phyloP scores from a whole-genome alignment of 2,888 invertebrate species.

The Syrista parreyssii region DNA sequence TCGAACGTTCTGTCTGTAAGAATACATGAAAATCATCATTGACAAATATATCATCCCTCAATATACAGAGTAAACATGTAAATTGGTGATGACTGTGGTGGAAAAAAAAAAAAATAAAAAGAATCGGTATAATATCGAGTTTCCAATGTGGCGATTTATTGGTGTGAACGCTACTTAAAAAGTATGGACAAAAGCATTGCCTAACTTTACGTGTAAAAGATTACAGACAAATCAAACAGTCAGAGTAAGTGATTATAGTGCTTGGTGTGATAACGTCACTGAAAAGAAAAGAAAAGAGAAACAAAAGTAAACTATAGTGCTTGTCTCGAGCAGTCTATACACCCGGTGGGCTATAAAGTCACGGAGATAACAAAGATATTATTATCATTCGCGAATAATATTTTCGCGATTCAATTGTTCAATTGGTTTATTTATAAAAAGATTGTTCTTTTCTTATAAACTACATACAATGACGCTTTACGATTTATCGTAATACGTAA shows the following conservation, averaged over 20 bases:
- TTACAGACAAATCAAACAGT: neutral
- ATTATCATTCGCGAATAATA: neutral
- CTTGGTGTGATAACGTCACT: neutral
- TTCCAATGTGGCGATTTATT: neutral
- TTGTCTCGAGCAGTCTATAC: conserved; percentile 4
- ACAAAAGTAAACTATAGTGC: neutral
- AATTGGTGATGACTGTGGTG: neutral
- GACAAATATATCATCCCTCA: neutral
- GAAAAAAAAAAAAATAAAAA: neutral
- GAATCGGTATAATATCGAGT: neutral
- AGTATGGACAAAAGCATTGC: neutral
- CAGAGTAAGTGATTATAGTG: neutral
- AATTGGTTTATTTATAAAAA: neutral
- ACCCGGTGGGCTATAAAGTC: neutral
- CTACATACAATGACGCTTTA: neutral
- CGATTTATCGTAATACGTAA: neutral
- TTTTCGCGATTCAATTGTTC: neutral
- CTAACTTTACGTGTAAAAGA: neutral
- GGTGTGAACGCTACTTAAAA: neutral
- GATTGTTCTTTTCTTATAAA: neutral
- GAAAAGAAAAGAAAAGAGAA: neutral
- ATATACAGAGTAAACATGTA: neutral
- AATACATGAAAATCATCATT: neutral
- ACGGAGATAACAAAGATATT: neutral
- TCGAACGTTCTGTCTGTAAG: neutral